Conservation (phyloP, 2,888 invertebrate species). For the Helobdella robusta region DNA sequence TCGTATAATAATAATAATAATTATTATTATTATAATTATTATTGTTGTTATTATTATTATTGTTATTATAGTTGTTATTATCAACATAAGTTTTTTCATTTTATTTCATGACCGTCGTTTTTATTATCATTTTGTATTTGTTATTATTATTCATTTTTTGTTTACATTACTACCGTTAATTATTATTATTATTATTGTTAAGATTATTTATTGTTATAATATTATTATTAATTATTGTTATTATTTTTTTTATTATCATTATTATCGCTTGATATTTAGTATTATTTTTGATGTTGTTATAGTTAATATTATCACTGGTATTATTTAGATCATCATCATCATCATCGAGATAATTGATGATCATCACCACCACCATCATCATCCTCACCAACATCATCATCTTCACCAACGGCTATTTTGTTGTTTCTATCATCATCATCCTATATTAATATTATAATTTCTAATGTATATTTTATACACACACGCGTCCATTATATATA, state of each 20-base stretch:
- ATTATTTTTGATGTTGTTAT: background rate
- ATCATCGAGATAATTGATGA: too few species aligned
- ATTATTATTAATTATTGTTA: background rate
- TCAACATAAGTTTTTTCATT: background rate
- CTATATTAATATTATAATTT: too few species aligned
- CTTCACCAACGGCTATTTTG: too few species aligned
- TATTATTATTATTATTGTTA: background rate
- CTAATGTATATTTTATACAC: too few species aligned
- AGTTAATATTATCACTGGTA: background rate
- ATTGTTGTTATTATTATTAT: constrained; percentile 2
- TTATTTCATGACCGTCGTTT: background rate
- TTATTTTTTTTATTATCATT: background rate
- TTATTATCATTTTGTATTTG: background rate
- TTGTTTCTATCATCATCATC: background rate
- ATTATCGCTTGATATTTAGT: background rate
- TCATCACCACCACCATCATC: too few species aligned
- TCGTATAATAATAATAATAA: background rate
- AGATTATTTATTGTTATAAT: background rate
- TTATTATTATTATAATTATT: background rate
- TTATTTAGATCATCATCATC: too few species aligned
- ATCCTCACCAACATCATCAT: too few species aligned
- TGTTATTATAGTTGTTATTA: background rate
- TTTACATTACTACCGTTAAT: background rate
- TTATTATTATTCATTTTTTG: background rate
- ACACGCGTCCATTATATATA: too few species aligned